Conservation (phyloP, 2,888 invertebrate genomes). For the Mesoligia furuncula region DNA sequence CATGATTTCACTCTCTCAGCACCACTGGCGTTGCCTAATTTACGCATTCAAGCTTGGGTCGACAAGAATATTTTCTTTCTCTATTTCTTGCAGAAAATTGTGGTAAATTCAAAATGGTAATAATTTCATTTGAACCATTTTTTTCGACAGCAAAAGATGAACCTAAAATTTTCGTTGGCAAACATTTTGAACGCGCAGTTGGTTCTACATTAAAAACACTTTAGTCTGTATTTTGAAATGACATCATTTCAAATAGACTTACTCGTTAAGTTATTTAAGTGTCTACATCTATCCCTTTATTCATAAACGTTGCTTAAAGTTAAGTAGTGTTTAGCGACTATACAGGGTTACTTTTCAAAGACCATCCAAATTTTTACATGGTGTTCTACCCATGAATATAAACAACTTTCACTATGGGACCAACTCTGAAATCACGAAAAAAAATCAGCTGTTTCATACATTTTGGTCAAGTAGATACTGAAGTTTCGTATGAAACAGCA, state of each 20-base stretch:
- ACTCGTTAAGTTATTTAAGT: not conserved
- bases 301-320: not conserved
- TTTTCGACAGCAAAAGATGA: not conserved
- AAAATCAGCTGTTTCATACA: no score
- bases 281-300: not conserved
- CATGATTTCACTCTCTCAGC: conserved; percentile 88
- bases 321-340: not conserved
- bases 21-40: conserved; percentile 73
- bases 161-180: not conserved
- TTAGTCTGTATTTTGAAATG: not conserved
- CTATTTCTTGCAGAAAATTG: conserved; percentile 33
- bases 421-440: no score
- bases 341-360: no score
- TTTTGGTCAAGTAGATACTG: no score
- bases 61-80: conserved; percentile 59
- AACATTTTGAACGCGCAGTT: not conserved
- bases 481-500: no score
- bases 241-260: not conserved
- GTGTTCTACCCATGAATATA: no score
- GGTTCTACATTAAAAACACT: not conserved
- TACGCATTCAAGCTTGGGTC: conserved; percentile 69
- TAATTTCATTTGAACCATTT: not conserved
- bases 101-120: conserved; percentile 13
- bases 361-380: no score
- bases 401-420: no score